Evolutionary conservation across 2,797 vertebrate genomes (phyloP).

Genomic region (Austrolebias charrua): DNA sequence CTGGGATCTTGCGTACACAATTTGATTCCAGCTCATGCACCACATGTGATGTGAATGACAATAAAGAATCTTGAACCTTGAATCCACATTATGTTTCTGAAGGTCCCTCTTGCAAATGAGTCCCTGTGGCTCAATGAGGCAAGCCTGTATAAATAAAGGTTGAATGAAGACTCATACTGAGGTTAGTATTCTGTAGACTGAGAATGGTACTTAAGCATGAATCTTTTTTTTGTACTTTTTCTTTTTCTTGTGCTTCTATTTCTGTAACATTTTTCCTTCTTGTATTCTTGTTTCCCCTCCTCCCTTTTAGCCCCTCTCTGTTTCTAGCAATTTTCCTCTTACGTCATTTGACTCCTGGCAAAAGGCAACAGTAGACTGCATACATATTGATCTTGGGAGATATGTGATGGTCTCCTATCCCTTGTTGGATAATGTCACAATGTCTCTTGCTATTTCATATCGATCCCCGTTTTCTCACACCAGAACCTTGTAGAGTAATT

Average conservation of each 20-base stretch:
- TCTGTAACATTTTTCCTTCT: constrained; percentile 27
- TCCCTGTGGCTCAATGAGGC: too few relatives aligned
- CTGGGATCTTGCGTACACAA: too few relatives aligned
- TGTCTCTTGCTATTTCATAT: constrained; percentile 77
- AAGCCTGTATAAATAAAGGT: too few relatives aligned
- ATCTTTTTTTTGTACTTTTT: constrained; percentile 17
- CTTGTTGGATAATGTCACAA: constrained; percentile 75
- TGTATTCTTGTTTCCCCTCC: constrained; percentile 31
- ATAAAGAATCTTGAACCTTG: not conserved
- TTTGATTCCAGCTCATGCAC: too few relatives aligned
- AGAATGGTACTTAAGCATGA: constrained; percentile 16
- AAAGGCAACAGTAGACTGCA: constrained; percentile 62
- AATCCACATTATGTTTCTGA: constrained; percentile 13
- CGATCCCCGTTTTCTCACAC: constrained; percentile 57
- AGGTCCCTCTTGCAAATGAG: too few relatives aligned
- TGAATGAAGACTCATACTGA: constrained; percentile 8
- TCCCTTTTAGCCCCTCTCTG: constrained; percentile 7
- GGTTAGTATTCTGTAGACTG: too few relatives aligned
- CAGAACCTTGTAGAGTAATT: constrained; percentile 65
- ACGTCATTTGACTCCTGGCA: constrained; percentile 56
- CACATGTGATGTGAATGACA: too few relatives aligned
- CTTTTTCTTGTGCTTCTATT: constrained; percentile 24
- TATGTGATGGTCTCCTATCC: constrained; percentile 64
- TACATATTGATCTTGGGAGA: constrained; percentile 67
- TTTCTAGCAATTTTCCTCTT: constrained; percentile 37